Base-by-base conservation (phyloP, 2,797 vertebrate species). In the Cheirogaleus major region DNA sequence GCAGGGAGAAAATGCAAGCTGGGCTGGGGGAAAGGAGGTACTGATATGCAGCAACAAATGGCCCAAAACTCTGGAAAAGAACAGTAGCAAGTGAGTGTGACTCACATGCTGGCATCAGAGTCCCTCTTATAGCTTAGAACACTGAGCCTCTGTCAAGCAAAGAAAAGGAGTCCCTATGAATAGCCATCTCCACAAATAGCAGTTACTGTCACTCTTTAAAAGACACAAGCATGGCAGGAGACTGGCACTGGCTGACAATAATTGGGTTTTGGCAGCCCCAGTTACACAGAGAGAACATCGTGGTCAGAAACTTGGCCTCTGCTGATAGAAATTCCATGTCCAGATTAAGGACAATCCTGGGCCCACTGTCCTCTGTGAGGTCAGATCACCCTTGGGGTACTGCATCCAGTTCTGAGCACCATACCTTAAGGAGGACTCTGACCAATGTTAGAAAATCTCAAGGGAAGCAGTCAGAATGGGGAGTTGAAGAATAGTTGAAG, bases 61-160 rank as follows among this genome's bases (percentile, higher is more conserved):
- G 63, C 48, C 57, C 76, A 63, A 83, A 78, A 83, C 83, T 93
- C 82, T 76, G 70, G 63, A 86, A 95, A 86, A 75, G 91, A 95
- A 86, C 57, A 97, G 79, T 35, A 61, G 69, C 76, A 59, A 96
- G 72, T 75, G 67, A 93, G 95, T 76, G 30, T 97, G 96, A 97
- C 94, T 97, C 96, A 95, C 88, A 93, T 10, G 63, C 95, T 97
- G 95, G 95, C 96, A 95, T 83, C 65, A 80, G 89, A 89, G n/a
- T n/a, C 57, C 81, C 80, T 92, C 75, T 89, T 69, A 82, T 27
- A 88, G 86, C 79, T 67, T 57, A 73, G 82, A 97, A 98, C 96
- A 97, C 96, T 98, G 95, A 59, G 89, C 89, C 86, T 96, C 96
- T 97, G 95, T 96, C 80, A 70, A 76, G 96, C 82, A 94, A 97